phyloP scores from a whole-genome alignment of 1,140 invertebrate genomes.

The Ptiloglossa arizonensis region DNA sequence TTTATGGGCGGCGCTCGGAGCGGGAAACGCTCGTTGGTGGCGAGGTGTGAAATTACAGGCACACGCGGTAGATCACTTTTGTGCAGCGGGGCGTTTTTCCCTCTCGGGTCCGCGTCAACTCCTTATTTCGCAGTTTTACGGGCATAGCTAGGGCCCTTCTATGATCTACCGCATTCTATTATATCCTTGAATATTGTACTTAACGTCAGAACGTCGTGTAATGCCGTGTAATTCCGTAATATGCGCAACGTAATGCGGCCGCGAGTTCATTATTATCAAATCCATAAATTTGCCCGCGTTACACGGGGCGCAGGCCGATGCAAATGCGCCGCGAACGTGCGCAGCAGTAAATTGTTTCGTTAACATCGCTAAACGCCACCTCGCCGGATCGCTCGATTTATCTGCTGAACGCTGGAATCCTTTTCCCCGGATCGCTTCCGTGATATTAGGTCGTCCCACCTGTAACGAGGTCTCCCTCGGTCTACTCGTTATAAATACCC shows the following conservation, averaged over 20 bases:
- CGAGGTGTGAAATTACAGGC: conserved; percentile 35
- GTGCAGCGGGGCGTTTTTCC: conserved; percentile 27
- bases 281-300: conserved; percentile 50
- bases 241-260: conserved; percentile 39
- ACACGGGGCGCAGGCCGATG: conserved; percentile 14
- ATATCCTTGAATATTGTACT: conserved; percentile 57
- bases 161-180: conserved; percentile 48
- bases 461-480: background rate
- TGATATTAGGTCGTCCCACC: background rate
- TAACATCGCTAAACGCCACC: conserved; percentile 25
- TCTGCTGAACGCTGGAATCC: background rate
- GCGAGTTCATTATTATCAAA: conserved; percentile 56
- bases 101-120: background rate
- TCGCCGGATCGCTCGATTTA: conserved; percentile 14
- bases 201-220: conserved; percentile 50
- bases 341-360: conserved; percentile 38
- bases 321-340: conserved; percentile 8
- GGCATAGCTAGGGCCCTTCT: conserved; percentile 14
- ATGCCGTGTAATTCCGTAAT: conserved; percentile 60
- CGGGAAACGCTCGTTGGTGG: background rate
- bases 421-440: background rate
- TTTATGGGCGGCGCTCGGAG: conserved; percentile 15
- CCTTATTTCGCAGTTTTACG: conserved; percentile 51
- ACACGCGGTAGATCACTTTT: conserved; percentile 17
- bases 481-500: no score